Base-by-base conservation (phyloP, 2,888 invertebrate species). In the Conops quadrifasciatus region DNA sequence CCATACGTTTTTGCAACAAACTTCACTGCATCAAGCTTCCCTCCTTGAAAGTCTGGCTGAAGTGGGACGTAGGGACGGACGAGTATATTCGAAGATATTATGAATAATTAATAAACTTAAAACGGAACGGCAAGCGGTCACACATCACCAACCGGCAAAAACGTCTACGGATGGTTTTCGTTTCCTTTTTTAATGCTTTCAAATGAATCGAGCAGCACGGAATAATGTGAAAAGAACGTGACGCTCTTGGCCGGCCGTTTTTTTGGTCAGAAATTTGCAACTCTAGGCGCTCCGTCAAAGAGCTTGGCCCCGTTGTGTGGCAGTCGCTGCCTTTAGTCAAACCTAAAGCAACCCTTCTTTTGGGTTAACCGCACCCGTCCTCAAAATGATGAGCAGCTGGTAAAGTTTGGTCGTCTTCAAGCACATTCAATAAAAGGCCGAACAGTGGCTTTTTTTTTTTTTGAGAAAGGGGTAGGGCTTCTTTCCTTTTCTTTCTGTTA, bases 91-190 rank as follows among this genome's bases (percentile, higher is more conserved):
- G 77, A 75, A 80, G 78, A 80, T 81, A 78, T 77, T 75, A 76
- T 81, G 74, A 81, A 81, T 81, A 81, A 81, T 81, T 81, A 80
- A 81, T 81, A 79, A 75, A 77, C 72, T 60, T 26, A 7, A 26
- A 47, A 28, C 9, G 49, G 43, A 45, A 64, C 43, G n/a, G 28
- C 28, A 36, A 36, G 9, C 36, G 36, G 36, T 36, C 9, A 36
- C 36, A 36, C 36, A 36, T 36, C 36, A 36, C 36, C 30, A 11
- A 5, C n/a, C 26, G 19, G 26, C 49, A 30, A 21, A 30, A 19
- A 58, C 47, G n/a, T 21, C 45, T 47, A 26, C 24, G 58, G 45
- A 16, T 13, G 26, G 58, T 15, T 51, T 51, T 60, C 49, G 36
- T 36, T 36, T 36, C 59, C 2, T 16, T 59, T 60, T 64, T 47